Evolutionary conservation across 2,113 vertebrate species (phyloP).

Genomic region (Tonatia bakeri): DNA sequence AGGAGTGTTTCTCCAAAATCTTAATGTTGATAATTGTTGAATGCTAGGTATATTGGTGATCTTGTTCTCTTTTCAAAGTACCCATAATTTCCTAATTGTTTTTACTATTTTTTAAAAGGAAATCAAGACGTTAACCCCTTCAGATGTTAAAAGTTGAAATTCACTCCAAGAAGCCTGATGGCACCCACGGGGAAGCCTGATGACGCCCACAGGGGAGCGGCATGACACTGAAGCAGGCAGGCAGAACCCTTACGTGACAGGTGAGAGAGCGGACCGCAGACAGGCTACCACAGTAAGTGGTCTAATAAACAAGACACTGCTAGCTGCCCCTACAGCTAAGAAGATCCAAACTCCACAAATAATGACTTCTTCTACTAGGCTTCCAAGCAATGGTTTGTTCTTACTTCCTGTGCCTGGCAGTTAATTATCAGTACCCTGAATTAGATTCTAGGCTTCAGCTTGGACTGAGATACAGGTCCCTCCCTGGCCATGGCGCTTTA

Average conservation of each 20-base stretch:
- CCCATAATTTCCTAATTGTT: background rate
- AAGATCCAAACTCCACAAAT: background rate
- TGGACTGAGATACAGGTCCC: background rate
- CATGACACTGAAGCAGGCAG: background rate
- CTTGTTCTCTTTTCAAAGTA: background rate
- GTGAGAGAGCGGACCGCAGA: background rate
- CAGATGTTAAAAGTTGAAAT: background rate
- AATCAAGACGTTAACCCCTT: background rate
- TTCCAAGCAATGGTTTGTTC: background rate
- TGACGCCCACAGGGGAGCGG: background rate
- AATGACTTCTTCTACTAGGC: background rate
- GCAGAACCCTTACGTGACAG: background rate
- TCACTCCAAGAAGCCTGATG: background rate
- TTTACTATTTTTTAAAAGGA: background rate
- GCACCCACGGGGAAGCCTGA: background rate
- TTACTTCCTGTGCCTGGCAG: background rate
- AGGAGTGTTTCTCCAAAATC: background rate
- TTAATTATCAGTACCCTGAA: background rate
- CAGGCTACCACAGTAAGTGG: background rate
- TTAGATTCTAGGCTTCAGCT: rapidly evolving
- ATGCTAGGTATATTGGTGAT: background rate
- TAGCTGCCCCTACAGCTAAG: background rate
- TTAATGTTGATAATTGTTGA: background rate
- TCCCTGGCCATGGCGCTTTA: constrained; percentile 48
- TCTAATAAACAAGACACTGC: background rate